phyloP scores from a whole-genome alignment of 2,888 invertebrate genomes.

The Ptychoptera albimana region DNA sequence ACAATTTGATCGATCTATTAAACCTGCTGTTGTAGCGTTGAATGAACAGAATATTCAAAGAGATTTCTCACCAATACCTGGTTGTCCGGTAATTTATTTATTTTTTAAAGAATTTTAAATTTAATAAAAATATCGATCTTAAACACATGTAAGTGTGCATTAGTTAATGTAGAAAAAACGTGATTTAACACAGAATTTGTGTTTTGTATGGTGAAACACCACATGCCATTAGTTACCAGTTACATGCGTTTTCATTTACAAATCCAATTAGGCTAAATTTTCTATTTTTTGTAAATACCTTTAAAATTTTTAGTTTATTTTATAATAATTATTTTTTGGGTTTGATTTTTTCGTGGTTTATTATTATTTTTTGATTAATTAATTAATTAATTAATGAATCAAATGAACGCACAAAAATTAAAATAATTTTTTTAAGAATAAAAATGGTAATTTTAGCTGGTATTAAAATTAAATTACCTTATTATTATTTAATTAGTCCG shows the following conservation, averaged over 20 bases:
- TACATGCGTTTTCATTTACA: too few species aligned
- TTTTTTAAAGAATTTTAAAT: constrained; percentile 1
- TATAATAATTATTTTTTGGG: too few species aligned
- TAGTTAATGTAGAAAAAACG: background rate
- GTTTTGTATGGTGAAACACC: background rate
- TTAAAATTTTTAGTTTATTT: too few species aligned
- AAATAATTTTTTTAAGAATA: background rate
- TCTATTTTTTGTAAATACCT: too few species aligned
- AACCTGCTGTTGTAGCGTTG: constrained; percentile 31
- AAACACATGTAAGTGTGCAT: background rate
- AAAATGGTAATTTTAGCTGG: constrained; percentile 41
- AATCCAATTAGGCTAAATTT: too few species aligned
- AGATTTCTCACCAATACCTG: constrained; percentile 44
- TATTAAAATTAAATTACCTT: constrained; percentile 40
- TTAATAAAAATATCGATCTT: background rate
- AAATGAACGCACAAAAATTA: background rate
- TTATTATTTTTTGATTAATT: constrained; percentile 3
- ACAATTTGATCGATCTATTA: constrained; percentile 42
- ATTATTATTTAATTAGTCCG: constrained; percentile 39
- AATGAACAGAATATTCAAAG: constrained; percentile 25
- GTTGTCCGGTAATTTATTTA: constrained; percentile 34
- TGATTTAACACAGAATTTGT: constrained; percentile 1
- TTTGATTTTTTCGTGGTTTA: background rate
- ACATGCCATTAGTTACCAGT: too few species aligned
- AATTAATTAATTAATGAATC: background rate